Evolutionary conservation across 1,140 invertebrate genomes (phyloP).

Genomic region (Melitaea cinxia): DNA sequence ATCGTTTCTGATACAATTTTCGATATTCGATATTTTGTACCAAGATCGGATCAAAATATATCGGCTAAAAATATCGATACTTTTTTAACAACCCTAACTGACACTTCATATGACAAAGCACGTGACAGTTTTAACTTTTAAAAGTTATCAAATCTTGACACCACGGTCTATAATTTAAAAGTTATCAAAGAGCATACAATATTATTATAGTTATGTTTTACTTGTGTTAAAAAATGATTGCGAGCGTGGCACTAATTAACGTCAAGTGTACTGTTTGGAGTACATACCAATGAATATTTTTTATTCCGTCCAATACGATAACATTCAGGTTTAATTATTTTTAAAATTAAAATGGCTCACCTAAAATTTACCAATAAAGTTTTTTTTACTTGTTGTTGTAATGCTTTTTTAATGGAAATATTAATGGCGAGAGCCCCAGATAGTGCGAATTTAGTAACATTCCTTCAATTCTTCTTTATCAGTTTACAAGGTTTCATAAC

Average conservation of each 20-base stretch:
- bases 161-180: no score
- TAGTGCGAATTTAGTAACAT: slow-evolving; percentile 68
- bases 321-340: neutral
- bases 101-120: no score
- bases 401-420: slow-evolving; percentile 75
- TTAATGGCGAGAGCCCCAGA: slow-evolving; percentile 59
- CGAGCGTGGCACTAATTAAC: neutral
- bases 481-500: slow-evolving; percentile 58
- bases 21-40: no score
- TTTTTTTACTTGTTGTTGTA: slow-evolving; percentile 66
- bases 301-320: slow-evolving; percentile 5
- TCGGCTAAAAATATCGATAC: no score
- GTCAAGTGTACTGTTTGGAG: neutral
- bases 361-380: slow-evolving; percentile 53
- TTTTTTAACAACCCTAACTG: no score
- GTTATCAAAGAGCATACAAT: no score
- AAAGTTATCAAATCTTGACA: no score
- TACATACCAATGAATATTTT: neutral
- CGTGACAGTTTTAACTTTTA: no score
- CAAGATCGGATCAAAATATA: no score
- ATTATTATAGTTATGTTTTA: no score
- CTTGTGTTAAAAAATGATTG: no score
- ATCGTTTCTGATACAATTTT: no score
- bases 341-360: slow-evolving; percentile 42
- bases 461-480: slow-evolving; percentile 68